Base-by-base conservation (phyloP, 2,888 invertebrate species). In the Drosophila anomelani region DNA sequence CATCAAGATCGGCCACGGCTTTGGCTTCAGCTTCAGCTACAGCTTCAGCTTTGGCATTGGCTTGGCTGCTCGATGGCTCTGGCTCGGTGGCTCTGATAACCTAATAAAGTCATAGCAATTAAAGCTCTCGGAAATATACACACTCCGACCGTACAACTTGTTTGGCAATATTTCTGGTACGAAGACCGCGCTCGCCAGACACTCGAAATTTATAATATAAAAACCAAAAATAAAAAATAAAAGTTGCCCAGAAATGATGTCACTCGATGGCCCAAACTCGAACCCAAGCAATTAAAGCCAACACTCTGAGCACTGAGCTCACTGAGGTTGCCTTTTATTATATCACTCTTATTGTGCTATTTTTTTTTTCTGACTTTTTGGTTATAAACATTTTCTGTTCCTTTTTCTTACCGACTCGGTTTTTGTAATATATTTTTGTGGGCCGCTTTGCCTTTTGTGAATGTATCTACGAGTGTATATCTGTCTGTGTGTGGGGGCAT, bases 91-190 rank as follows among this genome's bases (percentile, higher is more conserved):
- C 62, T 76, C 79, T 87, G 85, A 82, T 82, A 85, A 85, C 87
- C 87, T 85, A 87, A 85, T 85, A 85, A 85, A 85, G 88, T 81
- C 85, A 87, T 83, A 79, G 80, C 85, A 85, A 85, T 85, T 87
- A 85, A 81, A 77, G 69, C 75, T 66, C 76, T 81, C 76, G 64
- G 70, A 62, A 56, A 69, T 72, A 46, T 68, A 66, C 41, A 64
- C 55, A 71, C 74, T 73, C 53, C 64, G 68, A 62, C 64, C 68
- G 71, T 76, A 77, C 86, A 83, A 85, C 81, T 84, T 86, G 85
- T 86, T 81, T 81, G 78, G 75, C 81, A 80, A 85, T 54, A 84
- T 74, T 49, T 51, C 69, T 72, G 61, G 60, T 60, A 34, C 41
- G 23, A 57, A 63, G 32, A 23, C 23, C 23, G 32, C 41, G 32